Percentiles rank a stretch among this genome's conserved stretches.
Evolutionary conservation across 2,797 vertebrate genomes (phyloP).

Genomic region (Falco rusticolus): DNA sequence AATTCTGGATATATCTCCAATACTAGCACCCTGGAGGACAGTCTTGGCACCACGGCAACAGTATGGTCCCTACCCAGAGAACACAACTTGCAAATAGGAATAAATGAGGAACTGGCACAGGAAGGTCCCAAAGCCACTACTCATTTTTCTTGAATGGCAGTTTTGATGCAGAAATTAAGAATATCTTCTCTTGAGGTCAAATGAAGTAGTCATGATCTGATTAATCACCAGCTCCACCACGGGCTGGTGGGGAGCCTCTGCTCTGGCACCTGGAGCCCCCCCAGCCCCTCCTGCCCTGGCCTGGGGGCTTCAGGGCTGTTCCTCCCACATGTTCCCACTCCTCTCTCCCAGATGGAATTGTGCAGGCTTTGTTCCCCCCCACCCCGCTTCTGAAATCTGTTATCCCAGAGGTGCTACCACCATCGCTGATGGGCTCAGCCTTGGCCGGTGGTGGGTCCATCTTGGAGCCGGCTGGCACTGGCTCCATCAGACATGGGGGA

Average conservation of each 20-base stretch:
- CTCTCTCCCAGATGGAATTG: neutral
- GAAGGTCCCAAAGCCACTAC: neutral
- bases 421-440: neutral
- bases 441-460: neutral
- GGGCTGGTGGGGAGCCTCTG: neutral
- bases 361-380: neutral
- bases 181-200: neutral
- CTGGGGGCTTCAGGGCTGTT: neutral
- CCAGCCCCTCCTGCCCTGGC: neutral
- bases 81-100: neutral
- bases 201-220: constrained; percentile 1
- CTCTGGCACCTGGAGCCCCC: neutral
- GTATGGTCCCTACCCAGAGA: neutral
- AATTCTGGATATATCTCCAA: neutral
- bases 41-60: neutral
- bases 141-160: constrained; percentile 14
- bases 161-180: constrained; percentile 33
- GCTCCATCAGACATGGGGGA: too few species aligned
- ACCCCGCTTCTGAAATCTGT: neutral
- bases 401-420: neutral
- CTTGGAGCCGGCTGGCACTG: too few species aligned
- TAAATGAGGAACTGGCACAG: neutral
- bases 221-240: neutral
- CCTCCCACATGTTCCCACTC: neutral
- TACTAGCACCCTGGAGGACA: neutral